Conservation (phyloP, 2,113 vertebrate species). For the Microcebus ravelobensis region DNA sequence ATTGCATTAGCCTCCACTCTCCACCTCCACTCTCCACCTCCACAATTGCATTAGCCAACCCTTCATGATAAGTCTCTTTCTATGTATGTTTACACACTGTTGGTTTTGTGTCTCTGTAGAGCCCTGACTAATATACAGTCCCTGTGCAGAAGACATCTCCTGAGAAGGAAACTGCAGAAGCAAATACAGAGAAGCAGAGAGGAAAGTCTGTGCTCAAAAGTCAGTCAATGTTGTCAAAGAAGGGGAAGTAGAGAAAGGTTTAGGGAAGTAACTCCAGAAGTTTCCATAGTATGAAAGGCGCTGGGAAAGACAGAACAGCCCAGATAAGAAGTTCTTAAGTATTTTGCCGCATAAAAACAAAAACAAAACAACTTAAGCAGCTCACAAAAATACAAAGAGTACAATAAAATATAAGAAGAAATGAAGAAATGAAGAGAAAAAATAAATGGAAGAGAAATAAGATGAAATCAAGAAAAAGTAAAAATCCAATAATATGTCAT, state of each 20-base stretch:
- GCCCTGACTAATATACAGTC: not conserved
- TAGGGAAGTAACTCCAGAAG: no score
- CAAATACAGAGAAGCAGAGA: not conserved
- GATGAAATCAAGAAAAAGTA: not conserved
- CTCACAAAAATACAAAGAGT: not conserved
- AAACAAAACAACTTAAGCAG: not conserved
- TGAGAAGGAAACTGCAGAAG: not conserved
- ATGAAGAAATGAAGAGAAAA: not conserved
- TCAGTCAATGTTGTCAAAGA: rapidly evolving
- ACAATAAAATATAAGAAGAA: not conserved
- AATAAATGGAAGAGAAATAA: not conserved
- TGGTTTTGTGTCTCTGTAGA: not conserved
- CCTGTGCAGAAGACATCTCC: rapidly evolving
- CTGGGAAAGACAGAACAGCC: not conserved
- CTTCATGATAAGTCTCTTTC: not conserved
- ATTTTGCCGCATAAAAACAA: not conserved
- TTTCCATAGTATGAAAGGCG: rapidly evolving
- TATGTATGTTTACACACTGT: not conserved
- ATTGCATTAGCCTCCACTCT: no score
- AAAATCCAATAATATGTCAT: not conserved
- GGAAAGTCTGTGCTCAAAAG: not conserved
- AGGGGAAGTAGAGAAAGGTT: not conserved
- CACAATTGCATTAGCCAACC: not conserved
- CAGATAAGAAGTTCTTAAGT: not conserved
- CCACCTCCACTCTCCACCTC: not conserved